These are phyloP conservation scores for Leptopilina boulardi DNA, from an alignment of 1,140 invertebrate species.

Conservation along the genomic window DNA sequence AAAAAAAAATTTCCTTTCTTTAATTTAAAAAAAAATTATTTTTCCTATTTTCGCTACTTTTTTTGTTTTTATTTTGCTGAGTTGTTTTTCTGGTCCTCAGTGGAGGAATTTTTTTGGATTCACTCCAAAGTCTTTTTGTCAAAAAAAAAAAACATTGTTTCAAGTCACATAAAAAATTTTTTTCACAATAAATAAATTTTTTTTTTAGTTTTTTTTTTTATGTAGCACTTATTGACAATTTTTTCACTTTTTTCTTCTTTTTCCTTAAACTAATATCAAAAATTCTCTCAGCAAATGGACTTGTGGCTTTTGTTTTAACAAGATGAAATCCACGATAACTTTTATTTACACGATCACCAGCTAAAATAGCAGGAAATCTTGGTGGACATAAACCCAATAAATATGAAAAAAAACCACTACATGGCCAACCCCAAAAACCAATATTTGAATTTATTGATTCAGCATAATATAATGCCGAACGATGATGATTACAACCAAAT, in stretches of 20 bases:
- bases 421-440: conserved; percentile 86
- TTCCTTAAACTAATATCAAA: conserved; percentile 47
- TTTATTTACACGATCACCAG: conserved; percentile 65
- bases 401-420: conserved; percentile 80
- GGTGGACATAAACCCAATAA: conserved; percentile 79
- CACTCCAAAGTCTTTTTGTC: too few relatives aligned
- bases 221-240: too few relatives aligned
- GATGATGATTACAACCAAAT: conserved; percentile 80
- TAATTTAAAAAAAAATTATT: too few relatives aligned
- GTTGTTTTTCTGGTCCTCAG: too few relatives aligned
- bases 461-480: conserved; percentile 82
- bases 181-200: too few relatives aligned
- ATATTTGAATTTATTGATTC: conserved; percentile 82
- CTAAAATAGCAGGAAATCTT: conserved; percentile 66
- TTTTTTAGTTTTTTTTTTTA: too few relatives aligned
- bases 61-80: too few relatives aligned
- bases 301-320: conserved; percentile 63
- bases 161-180: too few relatives aligned
- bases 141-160: too few relatives aligned
- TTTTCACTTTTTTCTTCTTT: neutral
- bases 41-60: too few relatives aligned
- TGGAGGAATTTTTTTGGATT: too few relatives aligned
- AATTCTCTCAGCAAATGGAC: conserved; percentile 66
- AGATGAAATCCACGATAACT: conserved; percentile 62
- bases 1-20: too few relatives aligned